Percentiles rank a stretch among this genome's conserved stretches.
phyloP scores from a whole-genome alignment of 2,888 invertebrate species.

The Malthinus flaveolus region DNA sequence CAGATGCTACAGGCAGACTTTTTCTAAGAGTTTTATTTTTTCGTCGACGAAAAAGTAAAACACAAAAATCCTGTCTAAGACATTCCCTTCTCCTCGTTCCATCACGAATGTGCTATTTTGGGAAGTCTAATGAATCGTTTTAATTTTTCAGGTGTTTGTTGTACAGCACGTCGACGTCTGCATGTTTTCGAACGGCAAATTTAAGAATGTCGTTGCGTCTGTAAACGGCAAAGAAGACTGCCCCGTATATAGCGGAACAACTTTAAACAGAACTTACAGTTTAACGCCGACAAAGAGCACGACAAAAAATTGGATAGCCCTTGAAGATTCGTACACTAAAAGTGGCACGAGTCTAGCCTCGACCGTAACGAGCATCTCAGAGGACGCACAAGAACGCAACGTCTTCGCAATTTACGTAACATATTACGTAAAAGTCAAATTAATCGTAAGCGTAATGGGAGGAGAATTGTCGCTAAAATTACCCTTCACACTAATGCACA shows the following conservation, averaged over 20 bases:
- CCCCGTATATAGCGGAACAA: slow-evolving; percentile 68
- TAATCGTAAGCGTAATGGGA: slow-evolving; percentile 79
- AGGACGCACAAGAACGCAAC: slow-evolving; percentile 74
- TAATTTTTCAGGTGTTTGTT: slow-evolving; percentile 68
- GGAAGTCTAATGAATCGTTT: too few relatives aligned
- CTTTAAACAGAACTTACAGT: slow-evolving; percentile 65
- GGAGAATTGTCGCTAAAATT: slow-evolving; percentile 78
- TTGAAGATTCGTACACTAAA: slow-evolving; percentile 82
- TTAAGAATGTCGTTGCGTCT: slow-evolving; percentile 86
- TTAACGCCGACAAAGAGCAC: slow-evolving; percentile 75
- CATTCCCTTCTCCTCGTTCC: too few relatives aligned
- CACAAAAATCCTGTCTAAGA: too few relatives aligned
- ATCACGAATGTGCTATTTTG: too few relatives aligned
- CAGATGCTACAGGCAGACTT: too few relatives aligned
- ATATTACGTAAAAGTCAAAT: slow-evolving; percentile 87
- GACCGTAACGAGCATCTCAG: slow-evolving; percentile 57
- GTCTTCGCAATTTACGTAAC: slow-evolving; percentile 90
- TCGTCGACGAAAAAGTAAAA: too few relatives aligned
- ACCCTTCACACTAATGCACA: slow-evolving; percentile 80
- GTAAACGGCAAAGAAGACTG: slow-evolving; percentile 64
- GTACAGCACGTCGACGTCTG: slow-evolving; percentile 92
- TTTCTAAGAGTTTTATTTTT: too few relatives aligned
- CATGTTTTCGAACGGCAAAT: slow-evolving; percentile 93
- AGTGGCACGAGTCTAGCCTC: slow-evolving; percentile 63
- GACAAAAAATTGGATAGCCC: slow-evolving; percentile 88